These are phyloP conservation scores for Ctenomys sociabilis DNA, from an alignment of 2,113 vertebrate species.

Conservation along the genomic window DNA sequence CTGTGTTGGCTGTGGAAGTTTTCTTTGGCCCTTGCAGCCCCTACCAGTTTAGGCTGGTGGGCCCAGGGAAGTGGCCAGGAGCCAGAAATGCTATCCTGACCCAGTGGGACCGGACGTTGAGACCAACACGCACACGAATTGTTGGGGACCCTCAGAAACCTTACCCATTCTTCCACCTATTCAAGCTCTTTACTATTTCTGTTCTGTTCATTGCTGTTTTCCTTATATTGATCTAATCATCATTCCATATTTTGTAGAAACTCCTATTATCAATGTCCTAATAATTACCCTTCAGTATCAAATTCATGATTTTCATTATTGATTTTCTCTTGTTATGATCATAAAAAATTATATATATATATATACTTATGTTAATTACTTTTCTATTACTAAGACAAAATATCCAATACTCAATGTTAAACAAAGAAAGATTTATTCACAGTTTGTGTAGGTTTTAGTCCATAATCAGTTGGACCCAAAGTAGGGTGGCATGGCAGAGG, in stretches of 20 bases:
- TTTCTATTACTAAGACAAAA: not conserved
- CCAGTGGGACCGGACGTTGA: constrained; percentile 87
- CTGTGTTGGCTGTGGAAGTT: constrained; percentile 84
- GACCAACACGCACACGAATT: constrained; percentile 82
- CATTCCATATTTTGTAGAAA: not conserved
- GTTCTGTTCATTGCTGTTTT: constrained; percentile 74
- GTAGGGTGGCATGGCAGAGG: not conserved
- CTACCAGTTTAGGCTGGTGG: constrained; percentile 89
- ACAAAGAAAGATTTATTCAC: not conserved
- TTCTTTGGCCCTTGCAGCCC: constrained; percentile 89
- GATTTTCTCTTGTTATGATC: not conserved
- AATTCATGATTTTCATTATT: not conserved
- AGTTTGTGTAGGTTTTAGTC: not conserved
- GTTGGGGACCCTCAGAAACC: constrained; percentile 17
- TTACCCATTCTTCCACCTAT: not conserved
- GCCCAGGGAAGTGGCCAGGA: constrained; percentile 89
- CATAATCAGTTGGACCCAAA: not conserved
- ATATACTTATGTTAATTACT: not conserved
- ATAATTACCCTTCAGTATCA: not conserved
- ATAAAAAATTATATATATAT: not conserved
- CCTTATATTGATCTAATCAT: not conserved
- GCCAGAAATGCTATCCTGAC: constrained; percentile 89
- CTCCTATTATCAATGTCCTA: not conserved
- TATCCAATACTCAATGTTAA: not conserved
- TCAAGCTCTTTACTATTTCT: constrained; percentile 66